Conservation (phyloP, 2,888 invertebrate genomes). For the Argynnis bischoffii region DNA sequence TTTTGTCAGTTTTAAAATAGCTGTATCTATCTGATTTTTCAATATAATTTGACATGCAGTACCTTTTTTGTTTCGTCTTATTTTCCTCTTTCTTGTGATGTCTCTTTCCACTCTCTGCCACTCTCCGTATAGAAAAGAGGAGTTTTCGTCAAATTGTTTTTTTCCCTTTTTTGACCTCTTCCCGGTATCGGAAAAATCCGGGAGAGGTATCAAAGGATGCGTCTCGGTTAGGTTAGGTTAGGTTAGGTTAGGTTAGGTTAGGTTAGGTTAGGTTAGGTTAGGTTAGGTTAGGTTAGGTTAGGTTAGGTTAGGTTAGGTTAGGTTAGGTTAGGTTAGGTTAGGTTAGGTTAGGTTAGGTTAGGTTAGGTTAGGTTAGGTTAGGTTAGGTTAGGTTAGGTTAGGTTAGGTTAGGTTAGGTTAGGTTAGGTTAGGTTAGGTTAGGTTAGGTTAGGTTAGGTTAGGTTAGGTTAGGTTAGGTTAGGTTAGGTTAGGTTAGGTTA, state of each 20-base stretch:
- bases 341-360: constrained; percentile 35
- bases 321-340: constrained; percentile 29
- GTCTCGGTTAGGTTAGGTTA: constrained; percentile 39
- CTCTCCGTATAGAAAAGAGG: too few species aligned
- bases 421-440: constrained; percentile 26
- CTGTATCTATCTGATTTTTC: too few species aligned
- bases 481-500: constrained; percentile 31
- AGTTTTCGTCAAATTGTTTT: too few species aligned
- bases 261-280: constrained; percentile 41
- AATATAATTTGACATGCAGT: too few species aligned
- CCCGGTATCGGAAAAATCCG: too few species aligned
- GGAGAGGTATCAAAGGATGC: too few species aligned
- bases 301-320: constrained; percentile 41
- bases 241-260: constrained; percentile 41
- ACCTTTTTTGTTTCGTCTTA: too few species aligned
- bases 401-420: constrained; percentile 33
- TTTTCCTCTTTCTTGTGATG: too few species aligned
- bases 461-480: constrained; percentile 27
- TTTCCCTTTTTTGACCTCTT: too few species aligned
- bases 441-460: constrained; percentile 32
- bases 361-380: constrained; percentile 33
- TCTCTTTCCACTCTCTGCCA: too few species aligned
- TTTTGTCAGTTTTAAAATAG: too few species aligned
- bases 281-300: constrained; percentile 39
- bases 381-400: constrained; percentile 32